These are phyloP conservation scores for Polydrusus pterygomalis DNA, from an alignment of 2,888 invertebrate genomes.

Conservation along the genomic window DNA sequence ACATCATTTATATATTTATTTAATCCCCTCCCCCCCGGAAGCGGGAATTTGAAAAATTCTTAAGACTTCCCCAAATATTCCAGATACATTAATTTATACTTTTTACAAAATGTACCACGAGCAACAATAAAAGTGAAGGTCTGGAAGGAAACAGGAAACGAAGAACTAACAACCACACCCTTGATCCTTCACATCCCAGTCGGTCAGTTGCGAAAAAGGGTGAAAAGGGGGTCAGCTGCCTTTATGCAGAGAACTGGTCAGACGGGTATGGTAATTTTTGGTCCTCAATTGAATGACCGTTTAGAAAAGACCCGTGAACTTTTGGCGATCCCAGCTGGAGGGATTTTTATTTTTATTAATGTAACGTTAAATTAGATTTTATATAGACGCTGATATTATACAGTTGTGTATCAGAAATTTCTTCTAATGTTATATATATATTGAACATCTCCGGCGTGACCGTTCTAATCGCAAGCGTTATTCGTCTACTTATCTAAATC, in stretches of 20 bases:
- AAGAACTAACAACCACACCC: no score
- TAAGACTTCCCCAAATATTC: no score
- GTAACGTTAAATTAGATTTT: neutral
- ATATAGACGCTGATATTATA: neutral
- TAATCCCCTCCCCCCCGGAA: no score
- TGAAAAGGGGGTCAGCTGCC: constrained; percentile 46
- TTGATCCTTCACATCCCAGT: constrained; percentile 27
- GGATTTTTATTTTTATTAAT: constrained; percentile 27
- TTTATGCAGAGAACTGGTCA: constrained; percentile 54
- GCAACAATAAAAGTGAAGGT: neutral
- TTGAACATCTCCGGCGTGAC: no score
- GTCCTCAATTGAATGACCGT: constrained; percentile 44
- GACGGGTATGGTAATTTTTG: constrained; percentile 49
- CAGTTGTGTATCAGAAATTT: no score
- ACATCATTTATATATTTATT: no score
- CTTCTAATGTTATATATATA: no score
- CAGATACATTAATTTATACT: no score
- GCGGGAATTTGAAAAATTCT: no score
- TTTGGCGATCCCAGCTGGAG: constrained; percentile 39
- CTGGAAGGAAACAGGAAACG: constrained; percentile 31
- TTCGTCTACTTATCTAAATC: no score
- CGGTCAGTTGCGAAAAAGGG: constrained; percentile 47
- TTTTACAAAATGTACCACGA: no score
- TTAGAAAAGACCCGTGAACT: constrained; percentile 33
- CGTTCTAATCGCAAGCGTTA: no score